Evolutionary conservation across 2,797 vertebrate genomes (phyloP).

Genomic region (Arnoldichthys spilopterus): DNA sequence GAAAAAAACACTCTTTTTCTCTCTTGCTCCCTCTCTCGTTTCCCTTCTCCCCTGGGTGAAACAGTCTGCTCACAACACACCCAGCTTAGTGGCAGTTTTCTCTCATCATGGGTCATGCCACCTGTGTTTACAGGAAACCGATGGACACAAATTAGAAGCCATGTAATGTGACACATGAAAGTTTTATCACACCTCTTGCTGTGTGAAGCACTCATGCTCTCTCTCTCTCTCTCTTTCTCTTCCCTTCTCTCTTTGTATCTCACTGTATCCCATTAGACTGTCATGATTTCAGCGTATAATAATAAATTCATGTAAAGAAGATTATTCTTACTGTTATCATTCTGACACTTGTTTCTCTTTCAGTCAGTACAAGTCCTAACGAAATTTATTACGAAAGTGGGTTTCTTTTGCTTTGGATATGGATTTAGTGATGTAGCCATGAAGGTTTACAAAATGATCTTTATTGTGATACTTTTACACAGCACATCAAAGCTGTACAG

Average conservation of each 20-base stretch:
- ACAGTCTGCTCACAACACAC: constrained; percentile 5
- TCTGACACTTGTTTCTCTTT: constrained; percentile 22
- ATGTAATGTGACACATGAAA: constrained; percentile 54
- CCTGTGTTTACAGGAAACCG: constrained; percentile 48
- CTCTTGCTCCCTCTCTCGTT: neutral
- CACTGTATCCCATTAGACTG: constrained; percentile 27
- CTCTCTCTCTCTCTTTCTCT: neutral
- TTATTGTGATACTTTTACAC: constrained; percentile 29
- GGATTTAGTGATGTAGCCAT: constrained; percentile 11
- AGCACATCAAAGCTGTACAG: constrained; percentile 8
- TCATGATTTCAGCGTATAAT: constrained; percentile 42
- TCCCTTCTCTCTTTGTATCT: neutral
- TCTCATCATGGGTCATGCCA: constrained; percentile 44
- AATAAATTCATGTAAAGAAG: constrained; percentile 47
- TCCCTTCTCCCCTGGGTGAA: neutral
- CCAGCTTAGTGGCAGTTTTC: neutral
- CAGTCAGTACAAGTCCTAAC: constrained; percentile 16
- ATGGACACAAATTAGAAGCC: constrained; percentile 59
- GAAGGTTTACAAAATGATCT: constrained; percentile 14
- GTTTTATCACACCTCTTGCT: constrained; percentile 61
- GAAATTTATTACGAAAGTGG: constrained; percentile 20
- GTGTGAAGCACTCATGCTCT: constrained; percentile 54
- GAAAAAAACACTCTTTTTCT: neutral
- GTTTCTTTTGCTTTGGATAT: constrained; percentile 1
- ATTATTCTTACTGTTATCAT: constrained; percentile 39